Evolutionary conservation across 2,888 invertebrate species (phyloP).

Genomic region (Frankliniella fusca): DNA sequence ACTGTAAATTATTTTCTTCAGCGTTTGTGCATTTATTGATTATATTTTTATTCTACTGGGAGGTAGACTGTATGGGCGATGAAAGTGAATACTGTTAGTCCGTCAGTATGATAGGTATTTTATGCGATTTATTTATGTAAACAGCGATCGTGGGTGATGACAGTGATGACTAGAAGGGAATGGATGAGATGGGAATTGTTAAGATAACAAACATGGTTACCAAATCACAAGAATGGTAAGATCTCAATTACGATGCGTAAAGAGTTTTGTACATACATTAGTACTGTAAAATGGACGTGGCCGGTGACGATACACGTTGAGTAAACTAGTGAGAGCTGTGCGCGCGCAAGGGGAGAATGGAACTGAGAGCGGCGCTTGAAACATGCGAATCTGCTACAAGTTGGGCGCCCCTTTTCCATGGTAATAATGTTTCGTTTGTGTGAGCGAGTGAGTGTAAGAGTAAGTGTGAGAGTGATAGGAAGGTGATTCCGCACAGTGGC

Average conservation of each 20-base stretch:
- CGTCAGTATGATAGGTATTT: neutral
- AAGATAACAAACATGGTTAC: conserved; percentile 23
- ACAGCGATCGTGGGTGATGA: neutral
- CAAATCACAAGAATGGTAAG: conserved; percentile 23
- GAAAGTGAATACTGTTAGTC: neutral
- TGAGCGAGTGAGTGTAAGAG: too few species aligned
- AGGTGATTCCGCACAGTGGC: too few species aligned
- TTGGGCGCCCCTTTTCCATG: too few species aligned
- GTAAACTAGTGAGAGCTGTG: neutral
- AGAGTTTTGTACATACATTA: conserved; percentile 24
- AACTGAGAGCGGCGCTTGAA: too few species aligned
- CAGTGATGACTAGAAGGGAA: neutral
- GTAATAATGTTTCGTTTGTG: too few species aligned
- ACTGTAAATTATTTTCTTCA: too few species aligned
- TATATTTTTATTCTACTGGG: too few species aligned
- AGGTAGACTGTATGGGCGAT: neutral
- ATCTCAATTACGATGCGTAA: conserved; percentile 24
- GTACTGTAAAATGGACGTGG: conserved; percentile 18
- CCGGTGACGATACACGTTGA: neutral
- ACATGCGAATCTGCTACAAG: too few species aligned
- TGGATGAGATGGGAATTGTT: conserved; percentile 7
- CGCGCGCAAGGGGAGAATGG: neutral
- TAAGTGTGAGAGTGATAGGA: too few species aligned
- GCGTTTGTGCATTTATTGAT: too few species aligned
- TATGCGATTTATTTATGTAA: neutral